Evolutionary conservation across 1,140 invertebrate genomes (phyloP).

Genomic region (Eriocheir sinensis): DNA sequence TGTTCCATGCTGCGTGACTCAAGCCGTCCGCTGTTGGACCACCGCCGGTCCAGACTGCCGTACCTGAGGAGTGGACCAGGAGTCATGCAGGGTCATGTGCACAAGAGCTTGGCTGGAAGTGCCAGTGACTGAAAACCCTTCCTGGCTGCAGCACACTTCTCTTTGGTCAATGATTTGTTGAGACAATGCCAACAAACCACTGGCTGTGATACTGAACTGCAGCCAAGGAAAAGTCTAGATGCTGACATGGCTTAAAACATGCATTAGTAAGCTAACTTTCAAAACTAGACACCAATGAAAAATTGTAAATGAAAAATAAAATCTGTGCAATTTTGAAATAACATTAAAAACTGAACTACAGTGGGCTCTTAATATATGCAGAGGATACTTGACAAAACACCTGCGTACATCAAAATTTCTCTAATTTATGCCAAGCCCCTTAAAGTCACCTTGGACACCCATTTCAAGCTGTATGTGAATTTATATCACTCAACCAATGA

Average conservation of each 20-base stretch:
- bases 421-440: no score
- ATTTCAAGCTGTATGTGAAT: no score
- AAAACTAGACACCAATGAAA: slow-evolving; percentile 32
- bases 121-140: neutral
- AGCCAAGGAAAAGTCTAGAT: neutral
- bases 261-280: neutral
- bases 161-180: neutral
- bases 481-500: no score
- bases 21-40: slow-evolving; percentile 81
- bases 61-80: slow-evolving; percentile 82
- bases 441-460: no score
- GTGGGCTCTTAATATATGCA: no score
- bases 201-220: neutral
- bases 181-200: neutral
- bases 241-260: neutral
- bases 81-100: slow-evolving; percentile 72
- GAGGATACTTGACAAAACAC: no score
- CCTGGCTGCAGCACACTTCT: neutral
- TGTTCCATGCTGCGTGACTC: slow-evolving; percentile 80
- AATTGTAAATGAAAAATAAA: neutral
- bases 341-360: neutral
- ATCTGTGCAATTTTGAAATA: neutral
- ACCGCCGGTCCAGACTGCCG: slow-evolving; percentile 86
- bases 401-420: no score
- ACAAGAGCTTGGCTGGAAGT: slow-evolving; percentile 59